Percentiles rank a stretch among this genome's conserved stretches.
Evolutionary conservation across 1,140 invertebrate genomes (phyloP).

Genomic region (Campoletis sonorensis): DNA sequence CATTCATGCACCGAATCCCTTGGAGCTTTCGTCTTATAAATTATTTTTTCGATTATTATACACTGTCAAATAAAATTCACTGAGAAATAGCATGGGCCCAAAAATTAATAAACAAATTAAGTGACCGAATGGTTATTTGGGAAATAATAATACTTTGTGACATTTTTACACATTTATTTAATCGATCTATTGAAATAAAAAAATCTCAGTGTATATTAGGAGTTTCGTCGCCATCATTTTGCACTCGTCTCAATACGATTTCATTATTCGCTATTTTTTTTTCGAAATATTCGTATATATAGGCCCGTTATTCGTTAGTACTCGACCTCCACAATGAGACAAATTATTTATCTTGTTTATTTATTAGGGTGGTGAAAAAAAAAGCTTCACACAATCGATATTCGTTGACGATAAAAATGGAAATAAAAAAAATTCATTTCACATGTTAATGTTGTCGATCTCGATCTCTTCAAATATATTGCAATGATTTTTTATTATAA

Average conservation of each 20-base stretch:
- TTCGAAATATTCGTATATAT: not conserved
- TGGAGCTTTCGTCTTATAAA: not conserved
- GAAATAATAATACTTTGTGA: not conserved
- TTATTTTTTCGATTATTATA: not conserved
- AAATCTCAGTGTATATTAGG: not conserved
- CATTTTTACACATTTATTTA: not conserved
- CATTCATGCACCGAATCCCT: conserved; percentile 13
- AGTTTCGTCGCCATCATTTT: not conserved
- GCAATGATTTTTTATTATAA: too few species aligned
- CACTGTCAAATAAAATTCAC: not conserved
- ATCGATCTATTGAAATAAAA: too few species aligned
- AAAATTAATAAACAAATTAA: not conserved
- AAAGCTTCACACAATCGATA: not conserved
- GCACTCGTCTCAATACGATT: not conserved
- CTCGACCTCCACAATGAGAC: not conserved
- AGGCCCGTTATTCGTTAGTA: conserved; percentile 9
- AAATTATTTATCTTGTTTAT: not conserved
- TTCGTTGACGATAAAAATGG: too few species aligned
- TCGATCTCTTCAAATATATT: too few species aligned
- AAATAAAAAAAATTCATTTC: too few species aligned
- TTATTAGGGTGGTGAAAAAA: too few species aligned
- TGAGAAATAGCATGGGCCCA: not conserved
- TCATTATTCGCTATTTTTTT: not conserved
- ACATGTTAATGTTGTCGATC: too few species aligned
- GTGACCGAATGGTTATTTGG: too few species aligned